Evolutionary conservation across 2,888 invertebrate genomes (phyloP).

Genomic region (Rhingia rostrata): DNA sequence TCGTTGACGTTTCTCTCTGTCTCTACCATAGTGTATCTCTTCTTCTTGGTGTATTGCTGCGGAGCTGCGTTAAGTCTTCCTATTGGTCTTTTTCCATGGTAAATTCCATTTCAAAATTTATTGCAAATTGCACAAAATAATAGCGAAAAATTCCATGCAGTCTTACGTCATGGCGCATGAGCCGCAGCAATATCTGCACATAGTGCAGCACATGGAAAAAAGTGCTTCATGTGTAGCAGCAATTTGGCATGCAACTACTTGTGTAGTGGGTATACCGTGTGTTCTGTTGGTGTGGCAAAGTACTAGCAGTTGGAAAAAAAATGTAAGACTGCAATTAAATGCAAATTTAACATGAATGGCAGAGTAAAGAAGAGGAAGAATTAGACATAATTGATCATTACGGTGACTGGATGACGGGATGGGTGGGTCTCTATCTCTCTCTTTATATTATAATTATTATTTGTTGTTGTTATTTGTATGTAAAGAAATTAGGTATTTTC

Average conservation of each 20-base stretch:
- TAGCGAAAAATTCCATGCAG: constrained; percentile 66
- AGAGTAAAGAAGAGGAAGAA: constrained; percentile 37
- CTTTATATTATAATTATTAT: constrained; percentile 46
- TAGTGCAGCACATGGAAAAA: constrained; percentile 46
- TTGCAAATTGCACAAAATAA: constrained; percentile 73
- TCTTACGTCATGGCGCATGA: constrained; percentile 71
- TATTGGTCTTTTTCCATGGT: constrained; percentile 43
- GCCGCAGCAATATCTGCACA: constrained; percentile 27
- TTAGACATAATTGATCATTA: constrained; percentile 71
- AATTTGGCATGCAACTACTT: constrained; percentile 54
- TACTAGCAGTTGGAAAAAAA: constrained; percentile 3
- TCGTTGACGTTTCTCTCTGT: constrained; percentile 1
- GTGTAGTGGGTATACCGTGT: background rate
- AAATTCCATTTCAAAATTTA: constrained; percentile 74
- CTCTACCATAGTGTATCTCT: constrained; percentile 1
- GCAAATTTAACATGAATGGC: constrained; percentile 69
- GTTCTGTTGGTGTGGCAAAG: background rate
- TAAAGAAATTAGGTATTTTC: constrained; percentile 25
- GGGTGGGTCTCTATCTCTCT: constrained; percentile 22
- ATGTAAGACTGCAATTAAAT: constrained; percentile 65
- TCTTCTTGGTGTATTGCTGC: background rate
- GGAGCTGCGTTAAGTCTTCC: constrained; percentile 19
- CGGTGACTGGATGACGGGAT: constrained; percentile 24
- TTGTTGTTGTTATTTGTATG: constrained; percentile 39
- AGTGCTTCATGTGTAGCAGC: constrained; percentile 60